Conservation (phyloP, 2,797 vertebrate genomes). For the Thaleichthys pacificus region DNA sequence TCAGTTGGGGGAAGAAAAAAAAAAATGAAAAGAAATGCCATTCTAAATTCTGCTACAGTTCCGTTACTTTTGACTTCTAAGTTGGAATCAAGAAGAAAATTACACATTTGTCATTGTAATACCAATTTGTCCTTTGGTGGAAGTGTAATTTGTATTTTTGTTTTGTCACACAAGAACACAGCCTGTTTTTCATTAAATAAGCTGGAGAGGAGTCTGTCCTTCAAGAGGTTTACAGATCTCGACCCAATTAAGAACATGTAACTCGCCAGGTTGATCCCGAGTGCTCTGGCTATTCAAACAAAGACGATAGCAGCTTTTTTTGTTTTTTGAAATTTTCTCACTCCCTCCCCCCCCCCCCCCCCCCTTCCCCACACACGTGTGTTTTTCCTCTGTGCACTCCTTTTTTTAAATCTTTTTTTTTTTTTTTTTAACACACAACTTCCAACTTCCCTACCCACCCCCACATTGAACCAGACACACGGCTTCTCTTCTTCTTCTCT, state of each 20-base stretch:
- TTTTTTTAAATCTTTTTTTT: too few relatives aligned
- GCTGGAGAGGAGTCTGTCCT: constrained; percentile 73
- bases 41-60: constrained; percentile 75
- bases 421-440: background rate
- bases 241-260: constrained; percentile 61
- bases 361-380: constrained; percentile 26
- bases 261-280: constrained; percentile 81
- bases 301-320: constrained; percentile 86
- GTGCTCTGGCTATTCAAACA: constrained; percentile 75
- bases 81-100: constrained; percentile 63
- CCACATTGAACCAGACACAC: constrained; percentile 7
- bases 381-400: too few relatives aligned
- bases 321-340: constrained; percentile 44
- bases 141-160: constrained; percentile 64
- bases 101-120: constrained; percentile 71
- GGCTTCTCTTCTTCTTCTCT: background rate
- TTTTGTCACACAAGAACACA: constrained; percentile 55
- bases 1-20: constrained; percentile 38
- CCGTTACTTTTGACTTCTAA: constrained; percentile 29
- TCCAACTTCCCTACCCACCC: background rate
- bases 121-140: constrained; percentile 79
- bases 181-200: constrained; percentile 55
- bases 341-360: constrained; percentile 29
- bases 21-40: constrained; percentile 64
- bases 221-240: constrained; percentile 61